phyloP scores from a whole-genome alignment of 2,888 invertebrate species.

The Watsonalla cultraria region DNA sequence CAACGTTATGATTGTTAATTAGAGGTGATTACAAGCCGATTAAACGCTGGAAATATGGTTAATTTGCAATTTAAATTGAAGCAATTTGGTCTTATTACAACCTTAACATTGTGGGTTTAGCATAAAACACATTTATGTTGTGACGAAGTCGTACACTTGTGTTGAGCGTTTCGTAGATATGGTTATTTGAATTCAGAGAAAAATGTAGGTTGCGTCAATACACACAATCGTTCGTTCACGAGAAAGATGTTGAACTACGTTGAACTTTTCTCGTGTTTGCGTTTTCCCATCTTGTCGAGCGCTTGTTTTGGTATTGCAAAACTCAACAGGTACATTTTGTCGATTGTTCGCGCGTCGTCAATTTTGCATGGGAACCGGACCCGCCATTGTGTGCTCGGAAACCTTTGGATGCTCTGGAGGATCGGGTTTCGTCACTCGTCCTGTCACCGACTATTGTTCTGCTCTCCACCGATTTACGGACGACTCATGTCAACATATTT shows the following conservation, averaged over 20 bases:
- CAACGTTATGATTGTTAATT: background rate
- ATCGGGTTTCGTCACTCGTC: constrained; percentile 50
- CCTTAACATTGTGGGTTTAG: background rate
- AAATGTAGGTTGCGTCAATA: too few species aligned
- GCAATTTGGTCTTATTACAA: background rate
- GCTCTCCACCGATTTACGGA: constrained; percentile 25
- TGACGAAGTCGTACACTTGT: background rate
- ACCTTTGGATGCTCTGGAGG: constrained; percentile 37
- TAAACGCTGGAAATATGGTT: background rate
- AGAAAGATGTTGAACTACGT: too few species aligned
- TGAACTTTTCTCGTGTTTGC: background rate
- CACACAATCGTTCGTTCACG: too few species aligned
- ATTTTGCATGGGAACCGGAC: constrained; percentile 31
- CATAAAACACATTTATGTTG: background rate
- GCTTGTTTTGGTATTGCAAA: constrained; percentile 25
- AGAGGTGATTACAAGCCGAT: background rate
- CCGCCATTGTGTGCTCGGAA: constrained; percentile 36
- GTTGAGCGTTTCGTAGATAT: background rate
- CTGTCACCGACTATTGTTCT: constrained; percentile 46
- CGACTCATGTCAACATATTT: constrained; percentile 39
- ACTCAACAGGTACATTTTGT: constrained; percentile 26
- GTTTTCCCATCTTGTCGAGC: constrained; percentile 12
- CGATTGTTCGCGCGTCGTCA: constrained; percentile 32
- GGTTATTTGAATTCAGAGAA: background rate
- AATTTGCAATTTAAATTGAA: background rate